phyloP scores from a whole-genome alignment of 1,140 invertebrate species.

The Apis florea region DNA sequence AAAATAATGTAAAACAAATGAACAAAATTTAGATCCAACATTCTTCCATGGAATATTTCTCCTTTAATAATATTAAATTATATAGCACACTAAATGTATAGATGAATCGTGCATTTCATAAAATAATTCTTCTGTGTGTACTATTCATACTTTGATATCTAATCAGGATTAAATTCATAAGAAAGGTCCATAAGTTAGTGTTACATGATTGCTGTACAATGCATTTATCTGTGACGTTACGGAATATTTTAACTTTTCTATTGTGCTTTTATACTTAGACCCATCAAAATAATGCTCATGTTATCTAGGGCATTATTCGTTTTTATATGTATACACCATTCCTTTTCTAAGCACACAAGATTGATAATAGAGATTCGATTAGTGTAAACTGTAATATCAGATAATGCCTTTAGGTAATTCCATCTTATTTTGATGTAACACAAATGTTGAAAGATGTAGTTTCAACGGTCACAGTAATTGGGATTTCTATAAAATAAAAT shows the following conservation, averaged over 20 bases:
- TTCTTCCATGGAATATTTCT: constrained; percentile 56
- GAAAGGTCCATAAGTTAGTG: constrained; percentile 25
- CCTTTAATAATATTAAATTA: constrained; percentile 39
- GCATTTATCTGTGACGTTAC: constrained; percentile 51
- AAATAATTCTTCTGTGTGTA: constrained; percentile 40
- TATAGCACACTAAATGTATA: constrained; percentile 26
- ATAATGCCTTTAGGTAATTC: constrained; percentile 49
- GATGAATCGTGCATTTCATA: constrained; percentile 17
- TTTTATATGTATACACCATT: constrained; percentile 49
- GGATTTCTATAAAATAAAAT: constrained; percentile 75
- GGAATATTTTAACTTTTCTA: constrained; percentile 40
- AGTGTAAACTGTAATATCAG: constrained; percentile 38
- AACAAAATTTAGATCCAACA: constrained; percentile 40
- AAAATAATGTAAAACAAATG: constrained; percentile 30
- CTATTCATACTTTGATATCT: constrained; percentile 34
- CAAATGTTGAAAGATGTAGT: constrained; percentile 65
- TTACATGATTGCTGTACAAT: constrained; percentile 49
- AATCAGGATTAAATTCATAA: constrained; percentile 38
- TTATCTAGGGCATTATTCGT: constrained; percentile 28
- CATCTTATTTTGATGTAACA: constrained; percentile 49
- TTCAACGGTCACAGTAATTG: constrained; percentile 63
- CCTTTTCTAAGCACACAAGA: constrained; percentile 13
- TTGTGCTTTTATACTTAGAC: constrained; percentile 44
- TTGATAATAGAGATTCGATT: constrained; percentile 29
- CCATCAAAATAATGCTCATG: constrained; percentile 32